Conservation (phyloP, 2,888 invertebrate species). For the Hyppa rectilinea region DNA sequence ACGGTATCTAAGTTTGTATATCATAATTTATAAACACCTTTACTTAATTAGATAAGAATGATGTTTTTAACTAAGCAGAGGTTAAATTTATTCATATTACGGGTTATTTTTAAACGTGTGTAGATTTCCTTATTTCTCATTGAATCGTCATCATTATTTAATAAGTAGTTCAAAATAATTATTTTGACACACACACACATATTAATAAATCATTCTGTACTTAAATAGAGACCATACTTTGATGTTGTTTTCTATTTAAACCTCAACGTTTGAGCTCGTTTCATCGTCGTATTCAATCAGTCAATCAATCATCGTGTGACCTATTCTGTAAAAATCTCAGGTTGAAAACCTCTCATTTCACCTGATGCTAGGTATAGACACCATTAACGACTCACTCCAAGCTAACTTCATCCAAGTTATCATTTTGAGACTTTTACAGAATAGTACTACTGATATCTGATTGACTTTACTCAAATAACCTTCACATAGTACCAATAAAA, state of each 20-base stretch:
- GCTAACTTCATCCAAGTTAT: too few species aligned
- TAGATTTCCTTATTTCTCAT: background rate
- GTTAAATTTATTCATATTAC: background rate
- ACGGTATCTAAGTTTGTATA: background rate
- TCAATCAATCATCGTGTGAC: too few species aligned
- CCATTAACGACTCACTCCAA: too few species aligned
- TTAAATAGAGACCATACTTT: background rate
- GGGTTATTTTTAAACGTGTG: background rate
- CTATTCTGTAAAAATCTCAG: too few species aligned
- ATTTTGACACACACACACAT: background rate
- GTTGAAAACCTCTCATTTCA: too few species aligned
- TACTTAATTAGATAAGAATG: background rate
- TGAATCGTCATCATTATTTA: background rate
- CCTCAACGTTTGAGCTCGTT: too few species aligned
- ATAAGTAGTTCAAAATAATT: background rate
- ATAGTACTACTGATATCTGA: too few species aligned
- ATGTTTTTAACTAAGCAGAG: background rate
- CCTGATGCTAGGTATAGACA: too few species aligned
- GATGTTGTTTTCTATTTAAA: too few species aligned
- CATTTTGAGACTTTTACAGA: too few species aligned
- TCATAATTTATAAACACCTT: background rate
- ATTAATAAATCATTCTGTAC: background rate
- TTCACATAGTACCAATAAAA: background rate
- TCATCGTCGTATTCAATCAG: too few species aligned
- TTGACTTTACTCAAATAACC: background rate